Percentiles rank a stretch among this genome's conserved stretches.
Conservation (phyloP, 2,888 invertebrate species). For the Limnephilus lunatus region DNA sequence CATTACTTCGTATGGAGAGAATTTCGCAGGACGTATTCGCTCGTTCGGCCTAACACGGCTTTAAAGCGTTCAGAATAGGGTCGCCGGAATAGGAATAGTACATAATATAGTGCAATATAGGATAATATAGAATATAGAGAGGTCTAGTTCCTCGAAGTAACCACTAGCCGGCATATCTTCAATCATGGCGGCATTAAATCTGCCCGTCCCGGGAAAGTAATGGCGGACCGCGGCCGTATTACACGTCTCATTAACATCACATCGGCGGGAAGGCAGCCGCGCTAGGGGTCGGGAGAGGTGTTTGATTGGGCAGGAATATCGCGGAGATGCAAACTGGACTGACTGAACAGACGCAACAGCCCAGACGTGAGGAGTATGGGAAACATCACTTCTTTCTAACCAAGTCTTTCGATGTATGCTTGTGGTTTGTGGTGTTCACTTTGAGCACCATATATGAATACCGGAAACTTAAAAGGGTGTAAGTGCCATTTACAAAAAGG, state of each 20-base stretch:
- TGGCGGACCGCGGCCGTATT: slow-evolving; percentile 47
- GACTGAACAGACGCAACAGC: not conserved
- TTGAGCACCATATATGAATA: not conserved
- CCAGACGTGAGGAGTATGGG: not conserved
- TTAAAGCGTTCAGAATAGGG: not conserved
- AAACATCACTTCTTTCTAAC: not conserved
- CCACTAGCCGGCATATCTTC: slow-evolving; percentile 49
- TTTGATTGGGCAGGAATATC: slow-evolving; percentile 30
- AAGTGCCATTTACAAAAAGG: too few relatives aligned
- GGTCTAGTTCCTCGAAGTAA: not conserved
- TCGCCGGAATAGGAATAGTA: not conserved
- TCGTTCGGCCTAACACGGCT: too few relatives aligned
- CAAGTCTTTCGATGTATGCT: not conserved
- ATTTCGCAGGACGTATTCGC: too few relatives aligned
- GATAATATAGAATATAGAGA: not conserved
- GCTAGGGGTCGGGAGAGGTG: not conserved
- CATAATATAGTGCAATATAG: not conserved
- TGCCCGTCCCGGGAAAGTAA: slow-evolving; percentile 50
- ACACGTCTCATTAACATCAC: slow-evolving; percentile 55
- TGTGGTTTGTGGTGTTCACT: not conserved
- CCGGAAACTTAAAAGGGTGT: too few relatives aligned
- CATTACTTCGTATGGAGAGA: too few relatives aligned
- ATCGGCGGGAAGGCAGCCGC: not conserved
- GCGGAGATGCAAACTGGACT: not conserved
- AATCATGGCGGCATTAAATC: slow-evolving; percentile 57